Evolutionary conservation across 2,113 vertebrate genomes (phyloP).

Genomic region (Onychostoma macrolepis): DNA sequence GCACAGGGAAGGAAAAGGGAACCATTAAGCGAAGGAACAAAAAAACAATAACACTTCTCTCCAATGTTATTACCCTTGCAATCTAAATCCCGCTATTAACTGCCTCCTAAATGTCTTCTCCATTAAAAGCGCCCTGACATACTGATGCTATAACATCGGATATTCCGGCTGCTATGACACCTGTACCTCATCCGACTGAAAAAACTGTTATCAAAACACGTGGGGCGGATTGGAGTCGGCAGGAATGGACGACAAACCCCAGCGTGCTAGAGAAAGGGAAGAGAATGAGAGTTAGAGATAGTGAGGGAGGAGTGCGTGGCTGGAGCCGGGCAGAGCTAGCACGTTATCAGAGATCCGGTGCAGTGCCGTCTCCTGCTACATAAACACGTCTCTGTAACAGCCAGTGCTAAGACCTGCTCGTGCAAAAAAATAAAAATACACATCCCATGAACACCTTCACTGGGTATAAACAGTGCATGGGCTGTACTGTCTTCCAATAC

Average conservation of each 20-base stretch:
- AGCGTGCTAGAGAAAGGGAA: slow-evolving; percentile 20
- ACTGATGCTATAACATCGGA: slow-evolving; percentile 11
- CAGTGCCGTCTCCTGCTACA: slow-evolving; percentile 70
- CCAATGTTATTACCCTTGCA: slow-evolving; percentile 4
- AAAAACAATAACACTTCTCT: slow-evolving; percentile 42
- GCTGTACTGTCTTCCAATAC: slow-evolving; percentile 44
- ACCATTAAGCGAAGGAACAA: slow-evolving; percentile 53
- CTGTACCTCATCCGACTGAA: slow-evolving; percentile 7
- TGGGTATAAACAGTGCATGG: slow-evolving; percentile 66
- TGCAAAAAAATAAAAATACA: slow-evolving; percentile 55
- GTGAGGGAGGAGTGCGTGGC: slow-evolving; percentile 44
- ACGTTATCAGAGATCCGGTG: slow-evolving; percentile 77
- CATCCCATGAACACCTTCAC: slow-evolving; percentile 67
- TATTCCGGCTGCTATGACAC: slow-evolving; percentile 28
- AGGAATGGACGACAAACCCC: not conserved
- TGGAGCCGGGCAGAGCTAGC: slow-evolving; percentile 63
- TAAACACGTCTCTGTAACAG: slow-evolving; percentile 85
- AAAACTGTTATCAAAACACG: not conserved
- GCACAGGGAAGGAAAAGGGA: slow-evolving; percentile 44
- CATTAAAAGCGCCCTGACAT: slow-evolving; percentile 24
- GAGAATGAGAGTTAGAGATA: slow-evolving; percentile 44
- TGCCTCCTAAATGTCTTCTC: slow-evolving; percentile 37
- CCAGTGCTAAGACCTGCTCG: slow-evolving; percentile 76
- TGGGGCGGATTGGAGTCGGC: slow-evolving; percentile 1
- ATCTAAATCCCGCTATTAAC: slow-evolving; percentile 38